Base-by-base conservation (phyloP, 2,888 invertebrate species). In the Sesamia inferens region DNA sequence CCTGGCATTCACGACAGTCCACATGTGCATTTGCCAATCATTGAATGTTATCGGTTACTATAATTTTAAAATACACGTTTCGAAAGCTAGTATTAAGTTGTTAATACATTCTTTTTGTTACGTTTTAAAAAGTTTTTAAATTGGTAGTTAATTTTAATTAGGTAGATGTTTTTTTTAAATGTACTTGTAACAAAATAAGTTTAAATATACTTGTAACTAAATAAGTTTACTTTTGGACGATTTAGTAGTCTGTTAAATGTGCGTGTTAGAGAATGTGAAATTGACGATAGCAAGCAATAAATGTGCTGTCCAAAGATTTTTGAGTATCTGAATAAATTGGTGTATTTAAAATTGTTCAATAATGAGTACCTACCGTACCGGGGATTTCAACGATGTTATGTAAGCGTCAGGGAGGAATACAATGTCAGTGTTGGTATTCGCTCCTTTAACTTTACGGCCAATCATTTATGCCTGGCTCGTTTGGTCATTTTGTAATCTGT, bases 401-500 rank as follows among this genome's bases (percentile, higher is more conserved):
- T 69, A 74, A 87, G 74, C 76, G 65, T 42, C 81, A 78, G 81
- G 76, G 78, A 87, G 83, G 78, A 74, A 88, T 92, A 94, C 95
- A 93, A 89, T 93, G 94, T 94, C 78, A 78, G 85, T 71, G 85
- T 85, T 83, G 85, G 80, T 83, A 89, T 88, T 88, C 87, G 87
- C 90, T 90, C 88, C 90, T 92, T 83, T 73, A 82, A 83, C 88
- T 94, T 95, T 94, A 94, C 90, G 89, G 89, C 90, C 93, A 93
- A 92, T 94, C 91, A 93, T 94, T 94, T 93, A 93, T 92, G 88
- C 88, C 85, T 81, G 83, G 89, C 90, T 89, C 88, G 89, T 92
- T 92, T 92, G 90, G 91, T 92, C 91, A 92, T 94, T 94, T 94
- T 93, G 93, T 90, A 94, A 94, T 94, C 90, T 90, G 90, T 86